phyloP scores from a whole-genome alignment of 2,113 vertebrate species.

The Microcebus tavaratra region DNA sequence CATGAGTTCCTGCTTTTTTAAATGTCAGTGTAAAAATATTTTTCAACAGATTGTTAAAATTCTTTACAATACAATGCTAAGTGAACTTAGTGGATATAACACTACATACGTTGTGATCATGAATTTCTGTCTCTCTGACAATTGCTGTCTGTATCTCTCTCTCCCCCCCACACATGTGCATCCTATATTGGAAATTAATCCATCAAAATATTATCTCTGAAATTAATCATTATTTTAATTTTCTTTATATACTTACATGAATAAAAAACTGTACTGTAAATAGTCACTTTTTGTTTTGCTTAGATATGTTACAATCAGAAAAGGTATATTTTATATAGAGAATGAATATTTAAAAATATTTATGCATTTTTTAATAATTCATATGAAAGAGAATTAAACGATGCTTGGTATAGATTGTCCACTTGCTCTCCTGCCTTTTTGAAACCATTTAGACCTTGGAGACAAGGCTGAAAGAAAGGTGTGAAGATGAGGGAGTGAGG shows the following conservation, averaged over 20 bases:
- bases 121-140: not conserved
- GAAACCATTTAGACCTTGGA: slow-evolving; percentile 40
- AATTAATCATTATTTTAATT: slow-evolving; percentile 6
- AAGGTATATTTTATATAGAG: not conserved
- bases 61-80: not conserved
- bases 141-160: not conserved
- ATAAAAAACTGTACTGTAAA: not conserved
- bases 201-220: not conserved
- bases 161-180: not conserved
- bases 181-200: not conserved
- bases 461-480: not conserved
- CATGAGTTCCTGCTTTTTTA: not conserved
- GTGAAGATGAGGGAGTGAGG: not conserved
- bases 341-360: not conserved
- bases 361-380: not conserved
- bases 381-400: not conserved
- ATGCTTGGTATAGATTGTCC: not conserved
- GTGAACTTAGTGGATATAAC: not conserved
- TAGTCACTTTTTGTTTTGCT: not conserved
- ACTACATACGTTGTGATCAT: not conserved
- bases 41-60: slow-evolving; percentile 45
- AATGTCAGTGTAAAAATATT: slow-evolving; percentile 29
- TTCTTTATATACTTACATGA: not conserved
- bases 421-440: not conserved
- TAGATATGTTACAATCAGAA: slow-evolving; percentile 31